phyloP scores from a whole-genome alignment of 2,888 invertebrate genomes.

The Dorcus hopei region DNA sequence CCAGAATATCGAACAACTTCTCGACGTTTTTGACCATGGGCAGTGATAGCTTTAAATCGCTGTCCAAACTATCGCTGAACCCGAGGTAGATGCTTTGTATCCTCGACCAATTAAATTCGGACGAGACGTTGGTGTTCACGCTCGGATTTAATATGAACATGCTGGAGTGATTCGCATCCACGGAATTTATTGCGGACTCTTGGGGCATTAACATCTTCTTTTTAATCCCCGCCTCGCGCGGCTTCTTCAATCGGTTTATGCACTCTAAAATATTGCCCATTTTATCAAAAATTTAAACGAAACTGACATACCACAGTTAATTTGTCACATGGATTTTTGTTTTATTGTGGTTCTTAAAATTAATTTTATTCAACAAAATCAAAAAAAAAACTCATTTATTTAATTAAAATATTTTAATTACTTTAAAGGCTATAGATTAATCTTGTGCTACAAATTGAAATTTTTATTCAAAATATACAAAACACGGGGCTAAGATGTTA shows the following conservation, averaged over 20 bases:
- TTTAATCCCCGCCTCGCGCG: neutral
- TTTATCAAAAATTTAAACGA: neutral
- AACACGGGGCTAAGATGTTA: too few species aligned
- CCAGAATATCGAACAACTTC: conserved; percentile 11
- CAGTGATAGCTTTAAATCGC: conserved; percentile 10
- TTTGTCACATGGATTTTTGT: too few species aligned
- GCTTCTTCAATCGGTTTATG: neutral
- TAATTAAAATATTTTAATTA: too few species aligned
- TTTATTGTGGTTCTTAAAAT: too few species aligned
- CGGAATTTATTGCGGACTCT: neutral
- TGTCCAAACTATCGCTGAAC: conserved; percentile 6
- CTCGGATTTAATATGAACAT: conserved; percentile 7
- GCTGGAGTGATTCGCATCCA: conserved; percentile 1
- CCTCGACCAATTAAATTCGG: conserved; percentile 15
- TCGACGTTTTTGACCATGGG: conserved; percentile 17
- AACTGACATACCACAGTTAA: too few species aligned
- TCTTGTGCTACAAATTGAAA: too few species aligned
- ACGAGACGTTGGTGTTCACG: conserved; percentile 9
- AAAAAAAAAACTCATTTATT: too few species aligned
- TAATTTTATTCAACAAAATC: too few species aligned
- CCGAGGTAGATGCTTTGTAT: conserved; percentile 17
- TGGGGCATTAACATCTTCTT: conserved; percentile 1
- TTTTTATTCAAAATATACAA: too few species aligned
- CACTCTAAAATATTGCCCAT: neutral
- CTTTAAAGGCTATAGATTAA: too few species aligned